phyloP scores from a whole-genome alignment of 2,113 vertebrate species.

The Chinchilla lanigera region DNA sequence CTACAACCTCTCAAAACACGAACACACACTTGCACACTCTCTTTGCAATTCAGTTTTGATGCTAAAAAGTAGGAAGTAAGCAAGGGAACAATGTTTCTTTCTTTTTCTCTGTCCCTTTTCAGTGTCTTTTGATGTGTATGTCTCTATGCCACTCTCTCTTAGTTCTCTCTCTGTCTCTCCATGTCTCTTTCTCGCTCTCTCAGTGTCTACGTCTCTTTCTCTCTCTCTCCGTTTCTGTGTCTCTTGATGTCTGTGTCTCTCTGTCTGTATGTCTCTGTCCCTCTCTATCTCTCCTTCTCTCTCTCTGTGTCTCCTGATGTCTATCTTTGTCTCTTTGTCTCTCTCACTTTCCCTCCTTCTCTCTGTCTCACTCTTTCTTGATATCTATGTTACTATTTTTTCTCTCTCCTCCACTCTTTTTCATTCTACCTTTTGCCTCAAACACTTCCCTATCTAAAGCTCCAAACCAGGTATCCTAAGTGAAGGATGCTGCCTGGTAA shows the following conservation, averaged over 20 bases:
- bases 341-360: no score
- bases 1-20: background rate
- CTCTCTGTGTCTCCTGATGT: background rate
- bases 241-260: background rate
- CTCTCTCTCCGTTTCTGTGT: background rate
- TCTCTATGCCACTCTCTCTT: background rate
- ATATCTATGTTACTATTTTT: background rate
- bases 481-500: background rate
- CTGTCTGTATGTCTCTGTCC: fast-evolving
- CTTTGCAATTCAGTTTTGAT: background rate
- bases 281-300: background rate
- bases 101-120: background rate
- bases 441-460: background rate
- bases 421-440: background rate
- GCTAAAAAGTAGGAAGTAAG: no score
- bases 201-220: background rate
- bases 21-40: background rate
- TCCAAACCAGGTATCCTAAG: background rate
- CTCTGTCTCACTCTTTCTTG: background rate
- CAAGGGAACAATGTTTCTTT: background rate
- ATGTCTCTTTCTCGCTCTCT: background rate
- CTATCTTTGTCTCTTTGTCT: background rate
- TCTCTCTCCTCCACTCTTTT: background rate
- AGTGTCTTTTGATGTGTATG: background rate
- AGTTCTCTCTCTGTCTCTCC: background rate